These are phyloP conservation scores for Dynastes hyllus DNA, from an alignment of 2,888 invertebrate species.

Conservation along the genomic window DNA sequence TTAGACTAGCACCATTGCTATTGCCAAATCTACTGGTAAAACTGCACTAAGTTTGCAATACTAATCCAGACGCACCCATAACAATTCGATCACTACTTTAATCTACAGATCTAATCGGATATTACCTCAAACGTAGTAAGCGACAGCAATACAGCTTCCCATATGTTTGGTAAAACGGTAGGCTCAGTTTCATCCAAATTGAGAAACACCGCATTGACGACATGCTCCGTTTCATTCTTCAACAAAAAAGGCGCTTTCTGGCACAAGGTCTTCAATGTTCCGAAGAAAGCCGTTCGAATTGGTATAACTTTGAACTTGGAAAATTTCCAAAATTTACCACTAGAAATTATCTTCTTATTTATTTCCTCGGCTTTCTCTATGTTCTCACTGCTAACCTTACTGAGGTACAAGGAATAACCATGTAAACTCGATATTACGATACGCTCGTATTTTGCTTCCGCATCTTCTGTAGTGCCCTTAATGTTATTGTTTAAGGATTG, in stretches of 20 bases:
- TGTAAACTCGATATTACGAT: constrained; percentile 79
- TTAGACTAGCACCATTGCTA: too few species aligned
- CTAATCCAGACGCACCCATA: background rate
- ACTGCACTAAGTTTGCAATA: too few species aligned
- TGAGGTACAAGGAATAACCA: constrained; percentile 78
- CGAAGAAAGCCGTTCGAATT: constrained; percentile 80
- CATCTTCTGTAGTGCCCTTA: constrained; percentile 77
- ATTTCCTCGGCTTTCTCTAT: constrained; percentile 73
- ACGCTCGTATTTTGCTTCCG: constrained; percentile 80
- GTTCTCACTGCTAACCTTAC: constrained; percentile 73
- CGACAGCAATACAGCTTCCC: constrained; percentile 82
- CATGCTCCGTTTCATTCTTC: constrained; percentile 73
- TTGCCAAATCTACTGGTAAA: too few species aligned
- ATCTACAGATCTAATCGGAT: constrained; percentile 37
- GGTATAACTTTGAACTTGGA: constrained; percentile 74
- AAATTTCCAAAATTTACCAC: constrained; percentile 83
- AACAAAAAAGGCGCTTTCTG: constrained; percentile 75
- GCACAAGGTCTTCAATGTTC: constrained; percentile 76
- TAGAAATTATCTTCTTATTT: constrained; percentile 74
- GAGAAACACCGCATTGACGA: constrained; percentile 76
- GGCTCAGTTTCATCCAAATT: constrained; percentile 83
- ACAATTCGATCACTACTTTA: background rate
- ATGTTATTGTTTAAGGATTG: constrained; percentile 74
- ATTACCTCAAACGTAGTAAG: constrained; percentile 75
- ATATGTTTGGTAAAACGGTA: constrained; percentile 78